Base-by-base conservation (phyloP, 2,113 vertebrate species). In the Ancistrus triradiatus region DNA sequence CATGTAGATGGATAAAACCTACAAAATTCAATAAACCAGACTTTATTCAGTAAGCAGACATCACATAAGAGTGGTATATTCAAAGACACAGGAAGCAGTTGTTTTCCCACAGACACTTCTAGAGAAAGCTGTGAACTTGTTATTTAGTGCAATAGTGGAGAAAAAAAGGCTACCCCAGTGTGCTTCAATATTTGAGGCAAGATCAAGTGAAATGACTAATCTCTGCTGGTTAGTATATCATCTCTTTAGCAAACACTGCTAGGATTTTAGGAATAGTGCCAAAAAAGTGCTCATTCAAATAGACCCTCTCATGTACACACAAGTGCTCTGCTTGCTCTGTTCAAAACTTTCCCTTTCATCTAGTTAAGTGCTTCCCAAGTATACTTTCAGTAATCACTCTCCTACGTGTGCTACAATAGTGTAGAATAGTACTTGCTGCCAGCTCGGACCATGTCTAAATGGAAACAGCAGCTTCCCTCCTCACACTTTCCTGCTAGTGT, bases 121-220 rank as follows among this genome's bases (percentile, higher is more conserved):
- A 37, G 19, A 47, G 25, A 51, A 43, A 66, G 64, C n/a, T 42
- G 44, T 33, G 46, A 66, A 58, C 63, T 57, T 4, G 63, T 21
- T 66, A 66, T 58, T 66, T 66, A 66, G 46, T 17, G 19, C 64
- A 42, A 40, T 27, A 59, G 44, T 17, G n/a, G n/a, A n/a, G n/a
- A n/a, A 6, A 58, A 38, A 59, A 43, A 22, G 10, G 53, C 19
- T 50, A 28, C 53, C 40, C 52, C n/a, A 27, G 31, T 35, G 52
- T 42, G 46, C 31, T 52, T 6, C 25, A 59, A n/a, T 15, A 25
- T 38, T 46, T 37, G 40, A 33, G 50, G 28, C 51, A 24, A 48
- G 48, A 57, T 33, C 55, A 57, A 55, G 24, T 2, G 6, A 4
- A 43, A n/a, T 27, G n/a, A 35, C 17, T 33, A 46, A 46, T 46